Conservation (phyloP, 2,113 vertebrate genomes). For the Choloepus hoffmanni region DNA sequence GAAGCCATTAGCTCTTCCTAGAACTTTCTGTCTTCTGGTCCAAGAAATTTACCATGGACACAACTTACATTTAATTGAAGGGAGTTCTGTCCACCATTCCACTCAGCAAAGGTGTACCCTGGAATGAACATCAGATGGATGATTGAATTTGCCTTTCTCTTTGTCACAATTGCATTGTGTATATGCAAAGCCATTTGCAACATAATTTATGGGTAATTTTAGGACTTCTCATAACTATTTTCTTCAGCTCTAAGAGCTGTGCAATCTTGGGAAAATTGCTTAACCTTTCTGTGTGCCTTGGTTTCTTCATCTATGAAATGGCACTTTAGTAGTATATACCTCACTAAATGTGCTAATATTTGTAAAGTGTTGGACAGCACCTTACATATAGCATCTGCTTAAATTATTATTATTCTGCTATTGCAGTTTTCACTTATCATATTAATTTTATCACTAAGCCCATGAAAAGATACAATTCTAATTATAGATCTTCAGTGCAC, state of each 20-base stretch:
- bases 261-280: too few species aligned
- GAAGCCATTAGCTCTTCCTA: background rate
- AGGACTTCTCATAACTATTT: too few species aligned
- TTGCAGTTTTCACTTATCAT: background rate
- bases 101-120: background rate
- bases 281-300: too few species aligned
- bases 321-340: too few species aligned
- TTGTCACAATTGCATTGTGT: background rate
- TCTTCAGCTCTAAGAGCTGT: too few species aligned
- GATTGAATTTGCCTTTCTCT: background rate
- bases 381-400: background rate
- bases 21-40: background rate
- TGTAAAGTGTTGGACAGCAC: too few species aligned
- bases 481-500: too few species aligned
- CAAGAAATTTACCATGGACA: background rate
- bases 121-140: background rate
- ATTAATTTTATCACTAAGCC: too few species aligned
- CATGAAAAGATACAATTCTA: too few species aligned
- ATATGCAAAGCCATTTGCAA: background rate
- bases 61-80: background rate
- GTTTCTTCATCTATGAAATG: too few species aligned
- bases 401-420: background rate
- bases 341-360: too few species aligned
- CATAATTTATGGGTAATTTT: background rate
- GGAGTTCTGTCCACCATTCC: background rate